Evolutionary conservation across 2,888 invertebrate genomes (phyloP).

Genomic region (Leptogaster cylindrica): DNA sequence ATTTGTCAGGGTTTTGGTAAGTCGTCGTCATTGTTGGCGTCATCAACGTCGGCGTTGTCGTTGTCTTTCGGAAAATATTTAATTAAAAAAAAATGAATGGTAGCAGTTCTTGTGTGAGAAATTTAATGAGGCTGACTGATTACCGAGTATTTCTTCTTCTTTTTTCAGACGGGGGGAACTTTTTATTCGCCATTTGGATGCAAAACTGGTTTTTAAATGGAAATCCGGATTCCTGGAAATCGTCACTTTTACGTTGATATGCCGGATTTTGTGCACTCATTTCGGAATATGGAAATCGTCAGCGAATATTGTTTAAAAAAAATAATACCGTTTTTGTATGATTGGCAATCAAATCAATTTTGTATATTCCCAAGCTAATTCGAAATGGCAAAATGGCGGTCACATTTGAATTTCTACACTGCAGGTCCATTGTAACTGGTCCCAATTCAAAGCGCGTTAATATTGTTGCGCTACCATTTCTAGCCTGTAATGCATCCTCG

Average conservation of each 20-base stretch:
- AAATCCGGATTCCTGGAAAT: conserved; percentile 8
- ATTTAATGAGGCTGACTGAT: not conserved
- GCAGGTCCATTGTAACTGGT: no score
- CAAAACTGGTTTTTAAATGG: conserved; percentile 6
- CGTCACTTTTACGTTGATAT: not conserved
- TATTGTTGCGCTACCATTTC: no score
- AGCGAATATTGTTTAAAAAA: no score
- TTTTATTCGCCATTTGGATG: not conserved
- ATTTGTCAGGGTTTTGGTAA: not conserved
- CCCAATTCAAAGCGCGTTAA: no score
- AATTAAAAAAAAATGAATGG: not conserved
- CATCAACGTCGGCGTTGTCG: not conserved
- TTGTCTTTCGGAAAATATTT: no score
- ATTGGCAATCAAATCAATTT: no score
- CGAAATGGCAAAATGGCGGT: no score
- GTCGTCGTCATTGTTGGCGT: not conserved
- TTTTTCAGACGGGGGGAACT: not conserved
- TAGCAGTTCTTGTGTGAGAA: not conserved
- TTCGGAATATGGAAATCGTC: not conserved
- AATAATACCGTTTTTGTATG: no score
- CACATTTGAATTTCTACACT: no score
- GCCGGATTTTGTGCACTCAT: not conserved
- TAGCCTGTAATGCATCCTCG: no score
- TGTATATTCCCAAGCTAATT: no score
- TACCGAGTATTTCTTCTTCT: not conserved